A percentile compares a stretch with the other conserved stretches of the same genome.
Evolutionary conservation across 1,140 invertebrate species (phyloP).

Genomic region (Lasioglossum albipes): DNA sequence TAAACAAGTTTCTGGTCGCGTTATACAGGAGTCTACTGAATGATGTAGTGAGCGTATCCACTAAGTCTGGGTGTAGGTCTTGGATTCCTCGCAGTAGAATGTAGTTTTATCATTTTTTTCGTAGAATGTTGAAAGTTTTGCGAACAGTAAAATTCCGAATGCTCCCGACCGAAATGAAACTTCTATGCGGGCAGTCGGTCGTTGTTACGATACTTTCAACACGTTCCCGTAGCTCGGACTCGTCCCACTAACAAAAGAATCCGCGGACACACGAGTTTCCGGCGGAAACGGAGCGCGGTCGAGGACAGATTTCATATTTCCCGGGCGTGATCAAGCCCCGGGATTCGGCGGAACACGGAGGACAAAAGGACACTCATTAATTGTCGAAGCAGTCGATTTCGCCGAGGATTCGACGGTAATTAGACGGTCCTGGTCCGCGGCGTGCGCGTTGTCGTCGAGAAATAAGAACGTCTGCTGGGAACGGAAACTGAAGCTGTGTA

Average conservation of each 20-base stretch:
- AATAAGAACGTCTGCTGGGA: too few species aligned
- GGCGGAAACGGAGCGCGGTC: constrained; percentile 12
- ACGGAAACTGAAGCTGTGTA: too few species aligned
- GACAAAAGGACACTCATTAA: constrained; percentile 43
- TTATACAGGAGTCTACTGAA: too few species aligned
- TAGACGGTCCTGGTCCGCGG: not conserved
- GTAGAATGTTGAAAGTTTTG: too few species aligned
- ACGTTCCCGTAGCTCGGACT: not conserved
- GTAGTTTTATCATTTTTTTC: too few species aligned
- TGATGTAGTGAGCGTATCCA: too few species aligned
- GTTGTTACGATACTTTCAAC: constrained; percentile 7
- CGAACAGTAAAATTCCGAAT: too few species aligned
- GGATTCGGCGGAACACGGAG: constrained; percentile 42
- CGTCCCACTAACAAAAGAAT: constrained; percentile 19
- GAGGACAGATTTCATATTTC: constrained; percentile 69
- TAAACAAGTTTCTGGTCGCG: too few species aligned
- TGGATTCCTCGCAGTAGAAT: too few species aligned
- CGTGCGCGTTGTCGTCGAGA: not conserved
- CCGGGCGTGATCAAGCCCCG: constrained; percentile 63
- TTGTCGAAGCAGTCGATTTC: constrained; percentile 25
- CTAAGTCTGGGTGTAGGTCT: too few species aligned
- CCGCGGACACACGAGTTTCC: not conserved
- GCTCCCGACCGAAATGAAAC: not conserved
- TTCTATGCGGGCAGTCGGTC: not conserved
- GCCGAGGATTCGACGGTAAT: not conserved